phyloP scores from a whole-genome alignment of 2,888 invertebrate species.

The Yponomeuta evonymella region DNA sequence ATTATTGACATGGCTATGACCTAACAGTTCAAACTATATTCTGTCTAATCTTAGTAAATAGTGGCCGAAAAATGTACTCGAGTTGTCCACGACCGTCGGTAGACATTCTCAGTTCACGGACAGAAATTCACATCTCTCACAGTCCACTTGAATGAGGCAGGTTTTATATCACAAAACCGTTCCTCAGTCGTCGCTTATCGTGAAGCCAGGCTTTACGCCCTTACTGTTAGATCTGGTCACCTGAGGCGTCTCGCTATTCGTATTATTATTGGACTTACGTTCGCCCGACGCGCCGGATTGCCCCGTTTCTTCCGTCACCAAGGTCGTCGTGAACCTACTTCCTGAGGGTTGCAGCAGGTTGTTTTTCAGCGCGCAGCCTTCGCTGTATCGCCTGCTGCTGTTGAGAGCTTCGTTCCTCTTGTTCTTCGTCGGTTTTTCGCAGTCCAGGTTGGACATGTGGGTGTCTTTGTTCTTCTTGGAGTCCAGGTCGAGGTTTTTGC shows the following conservation, averaged over 20 bases:
- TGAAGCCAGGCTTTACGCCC: constrained; percentile 56
- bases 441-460: constrained; percentile 41
- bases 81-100: no score
- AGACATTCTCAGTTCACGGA: no score
- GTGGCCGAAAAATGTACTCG: no score
- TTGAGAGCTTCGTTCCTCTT: constrained; percentile 51
- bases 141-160: neutral
- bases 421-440: constrained; percentile 35
- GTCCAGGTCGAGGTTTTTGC: constrained; percentile 60
- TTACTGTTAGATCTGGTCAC: constrained; percentile 55
- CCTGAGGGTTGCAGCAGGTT: constrained; percentile 37
- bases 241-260: constrained; percentile 26
- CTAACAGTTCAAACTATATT: no score
- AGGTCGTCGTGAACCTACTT: constrained; percentile 62
- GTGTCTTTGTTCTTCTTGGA: constrained; percentile 45
- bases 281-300: constrained; percentile 42
- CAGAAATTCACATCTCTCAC: no score
- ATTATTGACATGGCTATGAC: no score
- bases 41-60: no score
- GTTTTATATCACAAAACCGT: neutral
- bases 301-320: constrained; percentile 52
- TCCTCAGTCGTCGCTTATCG: constrained; percentile 35
- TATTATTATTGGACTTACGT: constrained; percentile 37
- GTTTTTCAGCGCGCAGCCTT: constrained; percentile 56
- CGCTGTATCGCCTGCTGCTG: constrained; percentile 58